phyloP scores from a whole-genome alignment of 2,113 vertebrate genomes.

The Rhinoderma darwinii region DNA sequence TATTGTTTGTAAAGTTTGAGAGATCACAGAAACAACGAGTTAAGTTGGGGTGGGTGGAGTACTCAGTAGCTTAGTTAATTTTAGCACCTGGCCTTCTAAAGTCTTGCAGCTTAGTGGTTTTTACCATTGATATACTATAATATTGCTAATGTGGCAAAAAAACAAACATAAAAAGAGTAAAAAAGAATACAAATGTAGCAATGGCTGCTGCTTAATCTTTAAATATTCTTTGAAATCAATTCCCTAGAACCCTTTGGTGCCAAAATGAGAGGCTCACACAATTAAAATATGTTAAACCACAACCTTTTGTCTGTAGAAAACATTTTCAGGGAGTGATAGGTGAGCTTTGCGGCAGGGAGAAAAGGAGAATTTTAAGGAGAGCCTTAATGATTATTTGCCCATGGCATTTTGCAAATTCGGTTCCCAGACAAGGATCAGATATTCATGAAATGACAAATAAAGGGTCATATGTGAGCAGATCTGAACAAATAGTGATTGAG shows the following conservation, averaged over 20 bases:
- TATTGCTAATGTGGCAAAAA: background rate
- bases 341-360: constrained; percentile 20
- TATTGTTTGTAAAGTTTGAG: constrained; percentile 69
- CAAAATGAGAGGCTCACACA: constrained; percentile 3
- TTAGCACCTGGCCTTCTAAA: constrained; percentile 19
- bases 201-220: constrained; percentile 21
- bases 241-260: constrained; percentile 21
- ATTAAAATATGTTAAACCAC: constrained; percentile 57
- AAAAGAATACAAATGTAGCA: constrained; percentile 1
- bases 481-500: constrained; percentile 57
- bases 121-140: background rate
- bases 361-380: constrained; percentile 29
- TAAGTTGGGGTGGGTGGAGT: constrained; percentile 40
- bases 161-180: background rate
- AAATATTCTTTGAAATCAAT: constrained; percentile 43
- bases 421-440: constrained; percentile 49
- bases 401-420: constrained; percentile 45
- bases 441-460: constrained; percentile 50
- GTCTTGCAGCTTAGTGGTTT: background rate
- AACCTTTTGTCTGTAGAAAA: constrained; percentile 54
- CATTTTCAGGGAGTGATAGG: constrained; percentile 46
- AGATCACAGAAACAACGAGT: constrained; percentile 32
- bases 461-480: constrained; percentile 60
- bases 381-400: constrained; percentile 22
- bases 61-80: constrained; percentile 36